These are phyloP conservation scores for Aselliscus stoliczkanus DNA, from an alignment of 2,797 vertebrate genomes.

Conservation along the genomic window DNA sequence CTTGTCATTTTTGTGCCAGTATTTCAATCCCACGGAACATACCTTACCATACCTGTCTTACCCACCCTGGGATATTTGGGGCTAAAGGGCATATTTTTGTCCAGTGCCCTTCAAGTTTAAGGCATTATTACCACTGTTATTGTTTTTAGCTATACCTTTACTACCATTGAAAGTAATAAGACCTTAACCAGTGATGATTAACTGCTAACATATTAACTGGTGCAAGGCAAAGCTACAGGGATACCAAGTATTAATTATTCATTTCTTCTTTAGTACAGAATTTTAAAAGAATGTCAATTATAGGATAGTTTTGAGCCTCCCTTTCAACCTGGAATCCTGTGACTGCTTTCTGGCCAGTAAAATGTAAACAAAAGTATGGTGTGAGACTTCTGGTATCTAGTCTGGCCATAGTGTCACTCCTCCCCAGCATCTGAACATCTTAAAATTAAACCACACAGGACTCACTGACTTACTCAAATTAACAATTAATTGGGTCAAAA, in stretches of 20 bases:
- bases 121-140: background rate
- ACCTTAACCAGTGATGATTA: background rate
- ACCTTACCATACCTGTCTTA: background rate
- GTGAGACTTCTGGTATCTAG: background rate
- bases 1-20: background rate
- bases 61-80: background rate
- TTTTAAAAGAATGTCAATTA: background rate
- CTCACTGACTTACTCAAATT: background rate
- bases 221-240: background rate
- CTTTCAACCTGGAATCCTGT: background rate
- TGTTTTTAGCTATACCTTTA: background rate
- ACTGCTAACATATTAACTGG: background rate
- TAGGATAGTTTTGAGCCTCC: background rate
- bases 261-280: background rate
- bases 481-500: background rate
- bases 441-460: background rate
- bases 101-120: background rate
- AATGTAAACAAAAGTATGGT: background rate
- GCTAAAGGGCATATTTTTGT: rapidly evolving
- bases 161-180: background rate
- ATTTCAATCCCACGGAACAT: background rate
- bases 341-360: background rate
- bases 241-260: background rate
- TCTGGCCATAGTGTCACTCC: background rate
- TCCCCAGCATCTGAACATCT: background rate